Evolutionary conservation across 2,888 invertebrate species (phyloP), one percentile per base, ranked within the genome.

Genomic region (Drosophila fulvimacula): DNA sequence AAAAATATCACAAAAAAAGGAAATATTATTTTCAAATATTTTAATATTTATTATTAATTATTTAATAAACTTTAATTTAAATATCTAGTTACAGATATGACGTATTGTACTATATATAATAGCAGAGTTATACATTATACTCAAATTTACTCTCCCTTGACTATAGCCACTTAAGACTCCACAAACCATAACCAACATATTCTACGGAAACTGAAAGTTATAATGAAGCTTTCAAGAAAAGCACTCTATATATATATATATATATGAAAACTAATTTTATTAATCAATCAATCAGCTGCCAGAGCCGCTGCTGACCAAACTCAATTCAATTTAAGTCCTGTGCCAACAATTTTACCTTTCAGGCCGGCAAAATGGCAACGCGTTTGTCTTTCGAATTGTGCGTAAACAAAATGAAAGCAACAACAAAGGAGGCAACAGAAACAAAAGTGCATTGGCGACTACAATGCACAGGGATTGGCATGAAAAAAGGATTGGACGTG

Each of bases 381-480:
- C 74, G 77, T 73, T 79, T 79, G 81, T 73, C 62, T 73, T 73
- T 76, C 70, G 73, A 67, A 53, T 76, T 63, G 63, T 57, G 66
- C 48, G 67, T 58, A 58, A 62, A 60, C 56, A 61, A 64, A 62
- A 36, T 19, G 44, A 41, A 36, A 30, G 27, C 49, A 65, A 21
- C 46, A 62, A 39, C 49, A 55, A 57, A 56, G 56, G n/a, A n/a
- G n/a, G 49, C 32, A 68, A 62, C n/a, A 48, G 34, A 34, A 46
- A 46, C 42, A 60, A 72, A 77, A 76, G 52, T 68, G 65, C 67
- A 75, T 39, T 68, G 57, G 44, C 41, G 58, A 60, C 49, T 46
- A 75, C 71, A 79, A 68, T 79, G 59, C 55, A 58, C 36, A 51
- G 27, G 19, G 27, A 17, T 17, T 24, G 24, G 62, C n/a, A 48